Evolutionary conservation across 2,888 invertebrate species (phyloP).

Genomic region (Tortrix viridana): DNA sequence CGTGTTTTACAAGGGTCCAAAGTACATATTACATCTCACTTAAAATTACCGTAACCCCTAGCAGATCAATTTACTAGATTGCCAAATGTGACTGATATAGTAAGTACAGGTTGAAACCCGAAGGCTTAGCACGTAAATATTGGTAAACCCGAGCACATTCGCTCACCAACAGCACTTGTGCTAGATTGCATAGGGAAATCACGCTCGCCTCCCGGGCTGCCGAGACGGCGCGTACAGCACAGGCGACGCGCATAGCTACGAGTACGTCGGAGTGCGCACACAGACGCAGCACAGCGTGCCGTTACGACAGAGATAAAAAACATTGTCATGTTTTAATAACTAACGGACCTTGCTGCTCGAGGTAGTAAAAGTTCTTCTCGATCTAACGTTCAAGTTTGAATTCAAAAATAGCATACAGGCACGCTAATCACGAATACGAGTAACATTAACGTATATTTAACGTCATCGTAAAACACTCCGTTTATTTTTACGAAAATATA

Average conservation of each 20-base stretch:
- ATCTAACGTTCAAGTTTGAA: not conserved
- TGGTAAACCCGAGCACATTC: slow-evolving; percentile 12
- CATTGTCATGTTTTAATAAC: slow-evolving; percentile 42
- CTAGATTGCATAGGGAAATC: slow-evolving; percentile 20
- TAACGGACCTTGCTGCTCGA: slow-evolving; percentile 24
- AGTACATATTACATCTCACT: no score
- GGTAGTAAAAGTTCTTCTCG: not conserved
- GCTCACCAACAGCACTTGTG: slow-evolving; percentile 16
- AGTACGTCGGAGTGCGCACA: slow-evolving; percentile 10
- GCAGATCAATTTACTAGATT: no score
- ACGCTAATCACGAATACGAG: not conserved
- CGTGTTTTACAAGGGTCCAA: no score
- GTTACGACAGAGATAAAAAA: slow-evolving; percentile 61
- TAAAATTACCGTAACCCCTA: no score
- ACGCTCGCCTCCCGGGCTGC: slow-evolving; percentile 19
- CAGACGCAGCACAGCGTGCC: slow-evolving; percentile 60
- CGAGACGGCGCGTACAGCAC: slow-evolving; percentile 8
- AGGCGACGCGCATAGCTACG: slow-evolving; percentile 10
- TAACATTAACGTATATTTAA: not conserved
- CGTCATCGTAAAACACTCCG: no score
- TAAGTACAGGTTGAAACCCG: not conserved
- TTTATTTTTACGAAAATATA: not conserved
- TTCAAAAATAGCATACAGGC: not conserved
- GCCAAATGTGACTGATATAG: not conserved
- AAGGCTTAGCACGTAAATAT: not conserved